Evolutionary conservation across 2,113 vertebrate genomes (phyloP), one percentile per base, ranked within the genome.

Genomic region (Charadrius vociferus): DNA sequence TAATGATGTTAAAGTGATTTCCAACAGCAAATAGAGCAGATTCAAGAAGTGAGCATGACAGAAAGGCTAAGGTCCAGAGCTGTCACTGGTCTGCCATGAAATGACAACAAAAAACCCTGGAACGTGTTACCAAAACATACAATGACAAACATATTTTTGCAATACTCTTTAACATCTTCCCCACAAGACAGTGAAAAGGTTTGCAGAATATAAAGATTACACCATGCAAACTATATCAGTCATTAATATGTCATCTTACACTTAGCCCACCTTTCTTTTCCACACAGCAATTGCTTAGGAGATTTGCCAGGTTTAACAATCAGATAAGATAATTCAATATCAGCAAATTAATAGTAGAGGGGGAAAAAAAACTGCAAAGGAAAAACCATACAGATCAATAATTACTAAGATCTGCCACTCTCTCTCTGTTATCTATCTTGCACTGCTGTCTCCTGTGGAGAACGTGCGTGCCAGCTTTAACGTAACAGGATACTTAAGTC

Each of bases 261-360:
- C 73, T 80, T 94, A 90, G 87, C 32, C 82, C 91, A 85, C 82
- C 52, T 62, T 81, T 73, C 80, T 78, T n/a, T 53, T 81, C 82
- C 62, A 65, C 63, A 30, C 27, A 63, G 61, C 83, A 61, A 89
- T 13, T 37, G 52, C 68, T 91, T 8, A 63, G 74, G 49, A 93
- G 43, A 70, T 75, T 79, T 63, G 41, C 56, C 90, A 80, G 50
- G 23, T 92, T 88, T 95, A 95, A 66, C 59, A 90, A 93, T 86
- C 75, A 93, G 55, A 39, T 72, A 87, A 94, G 36, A 89, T 56
- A 88, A 96, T 45, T 80, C 86, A 91, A 72, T 92, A 81, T 4
- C 1, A 8, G 39, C 24, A 94, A 85, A 96, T 94, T 94, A 97
- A 91, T 79, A 90, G 74, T 1, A 20, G 32, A 17, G 32, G 15